Base-by-base conservation (phyloP, 1,140 invertebrate species). In the Pseudomyrmex sp. region DNA sequence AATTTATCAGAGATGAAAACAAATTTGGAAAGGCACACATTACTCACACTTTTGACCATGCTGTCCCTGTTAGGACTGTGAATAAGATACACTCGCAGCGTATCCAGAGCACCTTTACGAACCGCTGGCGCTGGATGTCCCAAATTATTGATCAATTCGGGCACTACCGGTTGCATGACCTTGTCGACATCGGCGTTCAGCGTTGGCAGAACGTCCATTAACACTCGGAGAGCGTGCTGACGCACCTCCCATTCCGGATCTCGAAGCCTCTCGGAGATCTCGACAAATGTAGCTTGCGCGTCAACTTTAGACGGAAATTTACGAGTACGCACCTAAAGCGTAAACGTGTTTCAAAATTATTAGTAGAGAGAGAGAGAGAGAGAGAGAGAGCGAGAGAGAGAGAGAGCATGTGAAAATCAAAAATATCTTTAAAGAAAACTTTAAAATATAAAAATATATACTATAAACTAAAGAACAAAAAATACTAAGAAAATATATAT, bases 211-310 rank as follows among this genome's bases (percentile, higher is more conserved):
- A 97, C 94, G 92, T 97, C 97, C 10, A 96, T 95, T 2, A 97
- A 94, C 7, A 97, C 97, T 70, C 97, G 93, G 1, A 97, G 92
- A 20, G 97, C 97, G 90, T 98, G 97, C 62, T 97, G 96, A 2
- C 97, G 95, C 18, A 97, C 97, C 92, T 97, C 96, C 96, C 97
- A 97, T 93, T 97, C 97, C 0, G 97, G 97, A 92, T 97, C 96
- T 54, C 95, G 95, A n/a, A 97, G 94, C 54, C 97, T 95, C 63
- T 96, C 96, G 26, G 95, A 95, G 87, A 97, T 96, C 79, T 97
- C 96, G 12, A 95, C 89, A 89, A 97, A 97, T 62, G 97, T 95
- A 63, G 95, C 93, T 59, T 93, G 92, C 0, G 96, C 95, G 90
- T 97, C 96, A 20, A 97, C 94, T 74, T 96, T 96, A 18, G 95